A percentile compares a stretch with the other conserved stretches of the same genome.
Conservation (phyloP, 2,797 vertebrate genomes). For the Rhinichthys osculus region DNA sequence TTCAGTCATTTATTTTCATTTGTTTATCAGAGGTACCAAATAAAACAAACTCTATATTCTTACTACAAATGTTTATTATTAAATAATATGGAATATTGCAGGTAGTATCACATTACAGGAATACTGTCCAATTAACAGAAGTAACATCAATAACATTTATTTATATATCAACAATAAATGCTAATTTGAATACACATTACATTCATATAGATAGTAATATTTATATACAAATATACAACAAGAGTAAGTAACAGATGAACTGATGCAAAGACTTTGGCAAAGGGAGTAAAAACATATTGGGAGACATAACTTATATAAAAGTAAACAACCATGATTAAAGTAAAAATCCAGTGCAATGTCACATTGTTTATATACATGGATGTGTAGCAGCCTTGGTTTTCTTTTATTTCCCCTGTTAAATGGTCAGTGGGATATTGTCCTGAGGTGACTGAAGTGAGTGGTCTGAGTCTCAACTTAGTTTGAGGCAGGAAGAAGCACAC, state of each 20-base stretch:
- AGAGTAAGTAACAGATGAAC: conserved; percentile 68
- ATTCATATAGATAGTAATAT: conserved; percentile 81
- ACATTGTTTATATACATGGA: conserved; percentile 71
- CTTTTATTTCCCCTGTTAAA: conserved; percentile 64
- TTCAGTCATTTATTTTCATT: background rate
- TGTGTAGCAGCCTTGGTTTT: conserved; percentile 78
- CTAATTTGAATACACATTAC: conserved; percentile 78
- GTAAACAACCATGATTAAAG: conserved; percentile 71
- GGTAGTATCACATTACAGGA: conserved; percentile 82
- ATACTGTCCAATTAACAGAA: conserved; percentile 79
- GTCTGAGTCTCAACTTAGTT: conserved; percentile 71
- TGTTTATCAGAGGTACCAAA: background rate
- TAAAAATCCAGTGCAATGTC: conserved; percentile 83
- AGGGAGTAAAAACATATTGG: conserved; percentile 75
- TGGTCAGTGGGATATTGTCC: conserved; percentile 74
- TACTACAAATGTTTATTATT: conserved; percentile 80
- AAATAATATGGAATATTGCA: conserved; percentile 76
- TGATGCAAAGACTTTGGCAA: conserved; percentile 82
- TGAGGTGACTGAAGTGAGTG: conserved; percentile 66
- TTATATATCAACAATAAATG: conserved; percentile 79
- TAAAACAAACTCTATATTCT: conserved; percentile 60
- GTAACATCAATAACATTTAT: conserved; percentile 74
- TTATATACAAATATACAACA: conserved; percentile 81
- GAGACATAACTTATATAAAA: conserved; percentile 74
- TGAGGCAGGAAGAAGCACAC: conserved; percentile 73